Evolutionary conservation across 2,113 vertebrate species (phyloP).

Genomic region (Orcinus orca): DNA sequence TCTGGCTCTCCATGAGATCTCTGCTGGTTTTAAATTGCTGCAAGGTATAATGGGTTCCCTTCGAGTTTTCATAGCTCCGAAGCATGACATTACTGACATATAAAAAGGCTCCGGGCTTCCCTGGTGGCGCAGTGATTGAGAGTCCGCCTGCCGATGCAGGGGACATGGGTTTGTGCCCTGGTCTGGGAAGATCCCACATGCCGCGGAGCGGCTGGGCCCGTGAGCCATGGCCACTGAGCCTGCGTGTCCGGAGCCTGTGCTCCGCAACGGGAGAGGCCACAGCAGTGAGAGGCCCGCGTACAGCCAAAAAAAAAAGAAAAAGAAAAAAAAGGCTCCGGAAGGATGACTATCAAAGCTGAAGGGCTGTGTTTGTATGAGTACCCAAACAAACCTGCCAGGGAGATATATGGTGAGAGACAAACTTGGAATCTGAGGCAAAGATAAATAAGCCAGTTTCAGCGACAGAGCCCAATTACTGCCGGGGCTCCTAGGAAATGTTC

Average conservation of each 20-base stretch:
- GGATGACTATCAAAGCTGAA: not conserved
- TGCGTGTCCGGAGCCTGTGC: too few relatives aligned
- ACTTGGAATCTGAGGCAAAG: slow-evolving; percentile 2
- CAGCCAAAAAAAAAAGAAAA: not conserved
- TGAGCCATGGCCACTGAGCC: too few relatives aligned
- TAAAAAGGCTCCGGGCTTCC: not conserved
- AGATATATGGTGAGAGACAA: not conserved
- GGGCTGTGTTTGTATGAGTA: not conserved
- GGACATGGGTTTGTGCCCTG: too few relatives aligned
- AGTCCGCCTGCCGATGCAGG: too few relatives aligned
- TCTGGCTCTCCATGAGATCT: not conserved
- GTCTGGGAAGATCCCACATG: too few relatives aligned
- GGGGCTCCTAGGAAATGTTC: not conserved
- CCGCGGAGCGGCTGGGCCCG: too few relatives aligned
- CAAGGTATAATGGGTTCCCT: not conserved
- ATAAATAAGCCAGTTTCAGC: not conserved
- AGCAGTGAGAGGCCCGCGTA: too few relatives aligned
- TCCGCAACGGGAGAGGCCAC: too few relatives aligned
- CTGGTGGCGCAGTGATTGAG: too few relatives aligned
- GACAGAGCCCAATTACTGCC: accelerated
- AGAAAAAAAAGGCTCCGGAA: not conserved
- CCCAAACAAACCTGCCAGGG: slow-evolving; percentile 12
- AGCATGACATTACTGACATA: not conserved
- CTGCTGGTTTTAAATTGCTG: not conserved
- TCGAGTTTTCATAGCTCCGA: not conserved